Evolutionary conservation across 1,140 invertebrate species (phyloP).

Genomic region (Drosophila obscura): DNA sequence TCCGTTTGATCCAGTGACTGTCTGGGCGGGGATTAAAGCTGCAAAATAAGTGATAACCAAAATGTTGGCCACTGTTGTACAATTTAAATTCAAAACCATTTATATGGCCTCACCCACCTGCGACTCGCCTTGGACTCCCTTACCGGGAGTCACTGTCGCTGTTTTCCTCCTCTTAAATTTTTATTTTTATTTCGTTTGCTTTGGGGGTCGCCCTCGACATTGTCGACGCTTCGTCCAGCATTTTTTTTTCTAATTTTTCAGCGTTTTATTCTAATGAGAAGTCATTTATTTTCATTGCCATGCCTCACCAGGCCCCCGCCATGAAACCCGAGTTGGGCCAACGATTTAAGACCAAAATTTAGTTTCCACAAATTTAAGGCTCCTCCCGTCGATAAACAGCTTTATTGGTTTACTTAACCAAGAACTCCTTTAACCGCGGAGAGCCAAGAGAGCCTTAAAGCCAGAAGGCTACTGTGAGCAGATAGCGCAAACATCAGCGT

Average conservation of each 20-base stretch:
- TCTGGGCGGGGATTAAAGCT: constrained; percentile 48
- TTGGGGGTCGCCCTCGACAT: constrained; percentile 36
- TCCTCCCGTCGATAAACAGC: constrained; percentile 24
- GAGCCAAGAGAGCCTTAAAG: neutral
- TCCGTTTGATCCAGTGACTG: constrained; percentile 18
- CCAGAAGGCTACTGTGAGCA: constrained; percentile 13
- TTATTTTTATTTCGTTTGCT: constrained; percentile 39
- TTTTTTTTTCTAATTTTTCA: constrained; percentile 82
- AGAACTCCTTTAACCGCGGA: constrained; percentile 1
- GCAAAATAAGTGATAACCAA: constrained; percentile 14
- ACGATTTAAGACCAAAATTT: constrained; percentile 41
- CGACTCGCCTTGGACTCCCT: constrained; percentile 50
- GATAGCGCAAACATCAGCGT: constrained; percentile 25
- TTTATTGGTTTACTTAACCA: constrained; percentile 24
- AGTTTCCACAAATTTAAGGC: constrained; percentile 28
- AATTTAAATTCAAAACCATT: constrained; percentile 75
- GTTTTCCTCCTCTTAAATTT: constrained; percentile 21
- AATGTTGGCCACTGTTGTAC: constrained; percentile 56
- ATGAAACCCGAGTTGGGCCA: constrained; percentile 7
- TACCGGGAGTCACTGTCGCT: constrained; percentile 3
- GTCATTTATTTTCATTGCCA: constrained; percentile 79
- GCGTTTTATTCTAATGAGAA: constrained; percentile 76
- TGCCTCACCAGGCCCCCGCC: neutral
- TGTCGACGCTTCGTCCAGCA: constrained; percentile 32
- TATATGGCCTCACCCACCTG: constrained; percentile 67